Base-by-base conservation (phyloP, 1,140 invertebrate species). In the Drosophila seguyi region DNA sequence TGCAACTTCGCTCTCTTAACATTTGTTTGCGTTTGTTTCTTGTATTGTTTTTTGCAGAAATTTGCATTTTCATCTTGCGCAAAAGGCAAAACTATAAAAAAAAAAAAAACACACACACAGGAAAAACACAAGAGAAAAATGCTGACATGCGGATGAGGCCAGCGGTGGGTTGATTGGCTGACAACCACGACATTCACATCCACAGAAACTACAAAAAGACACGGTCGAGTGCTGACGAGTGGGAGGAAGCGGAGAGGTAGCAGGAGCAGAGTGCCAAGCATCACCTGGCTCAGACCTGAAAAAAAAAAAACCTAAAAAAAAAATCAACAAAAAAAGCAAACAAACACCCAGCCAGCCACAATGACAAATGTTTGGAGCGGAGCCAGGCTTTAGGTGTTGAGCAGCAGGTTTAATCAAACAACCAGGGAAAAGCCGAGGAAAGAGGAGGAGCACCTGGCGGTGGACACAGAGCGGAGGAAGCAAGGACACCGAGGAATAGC, bases 61-160 rank as follows among this genome's bases (percentile, higher is more conserved):
- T 85, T 90, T 85, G 85, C 85, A 90, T 90, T 85, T 90, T 74
- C 81, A 88, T 90, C 84, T 83, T 83, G 71, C 66, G 69, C 61
- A 85, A 84, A 79, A 74, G 58, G 27, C 50, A 65, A 41, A 81
- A 18, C 39, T 20, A 42, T n/a, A 42, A 42, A 18, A 57, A 50
- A 41, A 39, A 16, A 8, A 39, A 7, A 53, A 50, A 6, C n/a
- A n/a, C n/a, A 50, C 25, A 58, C 20, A 74, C 39, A 67, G 31
- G 34, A 25, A 55, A 53, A 38, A 25, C 36, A 25, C 52, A 55
- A 38, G 14, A 38, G 52, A 74, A 78, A 83, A 79, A 90, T 86
- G 86, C 78, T 88, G 74, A 77, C 74, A 59, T n/a, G n/a, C 74
- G 36, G 74, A 77, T 77, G 75, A 78, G 68, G 44, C 62, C 60